Evolutionary conservation across 2,113 vertebrate species (phyloP), one percentile per base, ranked within the genome.

Genomic region (Neolamprologus modestus): DNA sequence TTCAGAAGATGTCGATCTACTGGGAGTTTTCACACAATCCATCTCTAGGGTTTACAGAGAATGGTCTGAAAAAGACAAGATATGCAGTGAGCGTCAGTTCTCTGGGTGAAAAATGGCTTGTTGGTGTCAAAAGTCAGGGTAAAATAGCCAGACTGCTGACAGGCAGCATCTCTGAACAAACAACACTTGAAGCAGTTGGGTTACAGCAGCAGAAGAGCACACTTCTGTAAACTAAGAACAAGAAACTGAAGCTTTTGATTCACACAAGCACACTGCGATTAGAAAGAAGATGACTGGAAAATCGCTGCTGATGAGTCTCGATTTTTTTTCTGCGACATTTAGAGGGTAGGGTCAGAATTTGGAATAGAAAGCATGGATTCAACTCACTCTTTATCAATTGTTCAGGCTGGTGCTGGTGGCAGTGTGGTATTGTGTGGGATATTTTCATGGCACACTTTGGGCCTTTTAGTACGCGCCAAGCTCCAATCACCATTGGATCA

Each of bases 401-500:
- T 3, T 71, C n/a, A 42, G 63, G 12, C n/a, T 24, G 31, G 31
- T 63, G 59, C 59, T 35, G 31, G 59, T 63, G 66, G 66, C 5
- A 37, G 66, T 24, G n/a, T 42, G 12, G 37, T 14, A 14, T 24
- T 42, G 66, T 71, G 35, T 14, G 66, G 66, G 12, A 42, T 42
- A 71, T 42, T 71, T 71, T 71, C n/a, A 42, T 42, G 66, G 2
- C 37, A 24, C 37, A 42, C 19, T 42, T 71, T 71, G n/a, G 35
- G 66, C 37, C 37, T 16, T 40, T 24, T 42, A 71, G 37, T 16
- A 71, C 8, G 0, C 0, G 1, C 17, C 37, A 71, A 71, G 37
- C 66, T 45, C 66, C 63, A 24, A 24, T 71, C 66, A 71, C 66
- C 8, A 45, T 10, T 45, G 68, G 21, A 37, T n/a, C 17, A 66